phyloP scores from a whole-genome alignment of 2,888 invertebrate genomes.

The Tolmerus cingulatus region DNA sequence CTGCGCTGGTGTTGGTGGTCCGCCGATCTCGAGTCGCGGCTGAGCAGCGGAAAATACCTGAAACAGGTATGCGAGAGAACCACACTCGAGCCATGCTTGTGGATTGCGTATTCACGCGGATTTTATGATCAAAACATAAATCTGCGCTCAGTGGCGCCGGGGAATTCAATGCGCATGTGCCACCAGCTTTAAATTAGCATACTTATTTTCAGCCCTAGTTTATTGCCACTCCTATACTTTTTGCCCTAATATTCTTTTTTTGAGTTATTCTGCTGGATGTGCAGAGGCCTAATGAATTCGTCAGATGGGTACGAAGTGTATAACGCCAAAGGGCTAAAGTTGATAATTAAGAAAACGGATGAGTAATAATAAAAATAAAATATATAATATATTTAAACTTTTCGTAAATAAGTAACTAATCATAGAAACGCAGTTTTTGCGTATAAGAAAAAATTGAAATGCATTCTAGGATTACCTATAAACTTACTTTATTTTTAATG shows the following conservation, averaged over 20 bases:
- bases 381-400: background rate
- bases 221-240: background rate
- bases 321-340: background rate
- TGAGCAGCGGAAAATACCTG: conserved; percentile 26
- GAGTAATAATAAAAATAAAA: background rate
- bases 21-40: background rate
- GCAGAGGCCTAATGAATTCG: background rate
- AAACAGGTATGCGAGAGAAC: conserved; percentile 47
- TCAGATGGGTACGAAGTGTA: background rate
- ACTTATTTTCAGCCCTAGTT: background rate
- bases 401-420: background rate
- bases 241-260: background rate
- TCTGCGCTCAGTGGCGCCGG: conserved; percentile 32
- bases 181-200: conserved; percentile 17
- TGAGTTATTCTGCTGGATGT: background rate
- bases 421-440: background rate
- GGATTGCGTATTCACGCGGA: conserved; percentile 43
- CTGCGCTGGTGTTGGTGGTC: background rate
- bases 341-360: background rate
- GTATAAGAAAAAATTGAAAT: background rate
- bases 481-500: no score
- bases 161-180: conserved; percentile 7
- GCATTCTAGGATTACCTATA: background rate
- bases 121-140: conserved; percentile 40
- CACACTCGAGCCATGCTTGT: conserved; percentile 29